These are phyloP conservation scores for Carcharodon carcharias DNA, from an alignment of 2,797 vertebrate species.

Conservation along the genomic window DNA sequence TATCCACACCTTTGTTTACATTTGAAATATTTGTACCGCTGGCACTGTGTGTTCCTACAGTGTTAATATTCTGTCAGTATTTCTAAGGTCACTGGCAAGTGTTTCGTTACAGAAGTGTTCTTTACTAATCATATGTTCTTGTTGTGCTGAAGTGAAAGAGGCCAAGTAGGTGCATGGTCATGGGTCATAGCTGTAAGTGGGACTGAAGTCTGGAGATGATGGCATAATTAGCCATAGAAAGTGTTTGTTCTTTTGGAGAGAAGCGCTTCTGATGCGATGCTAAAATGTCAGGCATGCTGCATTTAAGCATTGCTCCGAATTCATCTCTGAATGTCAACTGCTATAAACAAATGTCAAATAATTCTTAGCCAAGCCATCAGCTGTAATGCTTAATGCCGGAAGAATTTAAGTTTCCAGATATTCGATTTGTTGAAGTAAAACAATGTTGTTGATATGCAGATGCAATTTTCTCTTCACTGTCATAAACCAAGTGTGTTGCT, in stretches of 20 bases:
- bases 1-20: background rate
- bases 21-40: background rate
- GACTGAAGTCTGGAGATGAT: constrained; percentile 2
- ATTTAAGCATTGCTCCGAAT: background rate
- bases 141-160: background rate
- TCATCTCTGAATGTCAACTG: background rate
- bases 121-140: background rate
- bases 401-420: background rate
- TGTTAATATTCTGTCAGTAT: constrained; percentile 30
- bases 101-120: background rate
- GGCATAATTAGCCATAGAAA: constrained; percentile 4
- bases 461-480: constrained; percentile 16
- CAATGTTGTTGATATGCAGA: constrained; percentile 25
- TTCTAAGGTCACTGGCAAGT: background rate
- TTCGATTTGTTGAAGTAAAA: background rate
- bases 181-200: background rate
- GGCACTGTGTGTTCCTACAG: background rate
- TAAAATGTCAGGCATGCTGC: background rate
- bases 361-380: background rate
- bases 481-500: background rate
- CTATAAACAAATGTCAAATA: background rate
- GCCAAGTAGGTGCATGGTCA: background rate
- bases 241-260: background rate
- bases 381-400: background rate
- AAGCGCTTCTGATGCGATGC: background rate